Conservation (phyloP, 2,888 invertebrate genomes). For the Deilephila elpenor region DNA sequence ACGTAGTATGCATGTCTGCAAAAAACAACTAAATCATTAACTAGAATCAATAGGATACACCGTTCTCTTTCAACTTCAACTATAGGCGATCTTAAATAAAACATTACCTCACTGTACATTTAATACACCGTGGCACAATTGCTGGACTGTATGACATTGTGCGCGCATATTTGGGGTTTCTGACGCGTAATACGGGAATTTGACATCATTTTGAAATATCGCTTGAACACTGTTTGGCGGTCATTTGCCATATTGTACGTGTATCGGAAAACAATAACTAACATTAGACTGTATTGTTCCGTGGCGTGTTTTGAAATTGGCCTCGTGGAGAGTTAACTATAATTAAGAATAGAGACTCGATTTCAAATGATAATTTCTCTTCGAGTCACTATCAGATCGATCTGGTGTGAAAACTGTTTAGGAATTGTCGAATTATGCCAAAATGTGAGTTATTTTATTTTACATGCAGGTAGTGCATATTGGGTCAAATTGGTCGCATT, state of each 20-base stretch:
- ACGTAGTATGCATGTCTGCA: no score
- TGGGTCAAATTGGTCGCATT: no score
- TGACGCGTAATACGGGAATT: constrained; percentile 29
- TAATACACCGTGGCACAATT: not conserved
- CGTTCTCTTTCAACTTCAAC: not conserved
- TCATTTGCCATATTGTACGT: constrained; percentile 9
- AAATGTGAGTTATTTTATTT: no score
- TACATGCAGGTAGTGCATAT: no score
- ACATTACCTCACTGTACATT: not conserved
- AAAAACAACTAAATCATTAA: no score
- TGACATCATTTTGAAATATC: constrained; percentile 21
- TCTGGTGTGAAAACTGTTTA: no score
- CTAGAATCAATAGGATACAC: no score
- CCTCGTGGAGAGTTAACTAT: not conserved
- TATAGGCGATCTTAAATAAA: not conserved
- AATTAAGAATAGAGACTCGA: no score
- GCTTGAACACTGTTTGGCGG: not conserved
- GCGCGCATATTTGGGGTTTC: constrained; percentile 32
- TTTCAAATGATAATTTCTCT: no score
- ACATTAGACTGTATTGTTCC: constrained; percentile 13
- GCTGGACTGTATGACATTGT: not conserved
- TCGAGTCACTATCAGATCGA: no score
- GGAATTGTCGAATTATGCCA: no score
- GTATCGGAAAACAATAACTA: constrained; percentile 24
- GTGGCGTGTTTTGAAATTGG: not conserved